A percentile compares a stretch with the other conserved stretches of the same genome.
phyloP scores from a whole-genome alignment of 2,113 vertebrate genomes.

The Eurystomus gularis region DNA sequence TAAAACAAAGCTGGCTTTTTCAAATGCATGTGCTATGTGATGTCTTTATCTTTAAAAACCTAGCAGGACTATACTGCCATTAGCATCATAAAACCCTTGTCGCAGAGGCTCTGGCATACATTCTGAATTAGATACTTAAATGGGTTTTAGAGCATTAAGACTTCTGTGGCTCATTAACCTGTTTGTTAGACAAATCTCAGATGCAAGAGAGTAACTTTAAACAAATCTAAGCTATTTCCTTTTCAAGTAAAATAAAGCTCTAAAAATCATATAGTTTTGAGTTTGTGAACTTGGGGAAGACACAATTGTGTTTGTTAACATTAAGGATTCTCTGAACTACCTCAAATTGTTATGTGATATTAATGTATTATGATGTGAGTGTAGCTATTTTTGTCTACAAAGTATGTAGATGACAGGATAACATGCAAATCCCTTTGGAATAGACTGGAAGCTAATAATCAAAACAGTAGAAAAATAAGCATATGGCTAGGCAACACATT shows the following conservation, averaged over 20 bases:
- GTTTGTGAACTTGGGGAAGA: neutral
- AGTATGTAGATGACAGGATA: neutral
- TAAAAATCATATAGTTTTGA: neutral
- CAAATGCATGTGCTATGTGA: neutral
- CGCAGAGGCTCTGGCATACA: neutral
- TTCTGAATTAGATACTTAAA: neutral
- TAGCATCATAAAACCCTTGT: neutral
- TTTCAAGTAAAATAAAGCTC: neutral
- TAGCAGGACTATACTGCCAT: neutral
- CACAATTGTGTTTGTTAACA: neutral
- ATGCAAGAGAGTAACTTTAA: neutral
- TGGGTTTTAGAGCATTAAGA: neutral
- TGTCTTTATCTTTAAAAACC: neutral
- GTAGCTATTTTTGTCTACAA: neutral
- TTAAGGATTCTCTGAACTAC: neutral
- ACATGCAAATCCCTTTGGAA: neutral
- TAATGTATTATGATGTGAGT: neutral
- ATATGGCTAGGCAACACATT: neutral
- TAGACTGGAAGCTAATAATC: neutral
- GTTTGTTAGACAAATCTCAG: neutral
- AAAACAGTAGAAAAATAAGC: neutral
- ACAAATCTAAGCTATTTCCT: neutral
- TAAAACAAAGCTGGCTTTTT: neutral
- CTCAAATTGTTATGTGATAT: neutral
- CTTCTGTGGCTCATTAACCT: neutral